Conservation (phyloP, 2,888 invertebrate species). For the Lucinisca nassula region DNA sequence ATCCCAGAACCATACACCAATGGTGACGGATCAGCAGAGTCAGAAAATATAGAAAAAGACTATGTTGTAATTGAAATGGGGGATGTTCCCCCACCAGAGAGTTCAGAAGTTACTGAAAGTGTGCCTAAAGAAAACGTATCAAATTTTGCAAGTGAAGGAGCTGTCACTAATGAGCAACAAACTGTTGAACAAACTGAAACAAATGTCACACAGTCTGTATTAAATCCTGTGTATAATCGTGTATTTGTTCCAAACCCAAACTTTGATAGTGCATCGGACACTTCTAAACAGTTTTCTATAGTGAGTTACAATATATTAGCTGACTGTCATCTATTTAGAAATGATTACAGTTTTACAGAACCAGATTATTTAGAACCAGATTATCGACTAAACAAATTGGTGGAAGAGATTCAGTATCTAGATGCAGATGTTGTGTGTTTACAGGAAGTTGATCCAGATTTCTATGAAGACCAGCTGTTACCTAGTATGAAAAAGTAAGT, state of each 20-base stretch:
- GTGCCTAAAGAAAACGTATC: slow-evolving; percentile 61
- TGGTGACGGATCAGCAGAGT: slow-evolving; percentile 34
- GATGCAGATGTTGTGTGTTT: slow-evolving; percentile 87
- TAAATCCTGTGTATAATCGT: slow-evolving; percentile 75
- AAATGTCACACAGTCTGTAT: background rate
- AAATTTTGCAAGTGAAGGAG: slow-evolving; percentile 4
- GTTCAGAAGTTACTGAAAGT: slow-evolving; percentile 75
- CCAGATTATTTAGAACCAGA: slow-evolving; percentile 77
- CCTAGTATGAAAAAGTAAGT: slow-evolving; percentile 81
- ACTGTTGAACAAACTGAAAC: slow-evolving; percentile 32
- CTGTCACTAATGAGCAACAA: slow-evolving; percentile 21
- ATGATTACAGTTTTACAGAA: slow-evolving; percentile 80
- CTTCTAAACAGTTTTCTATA: slow-evolving; percentile 81
- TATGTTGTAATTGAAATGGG: slow-evolving; percentile 81
- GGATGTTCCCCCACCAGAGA: slow-evolving; percentile 80
- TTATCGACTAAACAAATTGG: slow-evolving; percentile 80
- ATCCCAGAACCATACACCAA: slow-evolving; percentile 32
- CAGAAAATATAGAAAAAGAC: slow-evolving; percentile 70
- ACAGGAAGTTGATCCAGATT: slow-evolving; percentile 85
- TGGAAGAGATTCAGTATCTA: slow-evolving; percentile 83
- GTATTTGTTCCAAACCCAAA: slow-evolving; percentile 77
- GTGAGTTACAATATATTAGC: slow-evolving; percentile 87
- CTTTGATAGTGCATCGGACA: slow-evolving; percentile 65
- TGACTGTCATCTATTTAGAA: slow-evolving; percentile 83
- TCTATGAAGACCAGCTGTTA: slow-evolving; percentile 75